Base-by-base conservation (phyloP, 2,797 vertebrate species). In the Pogoniulus pusillus region DNA sequence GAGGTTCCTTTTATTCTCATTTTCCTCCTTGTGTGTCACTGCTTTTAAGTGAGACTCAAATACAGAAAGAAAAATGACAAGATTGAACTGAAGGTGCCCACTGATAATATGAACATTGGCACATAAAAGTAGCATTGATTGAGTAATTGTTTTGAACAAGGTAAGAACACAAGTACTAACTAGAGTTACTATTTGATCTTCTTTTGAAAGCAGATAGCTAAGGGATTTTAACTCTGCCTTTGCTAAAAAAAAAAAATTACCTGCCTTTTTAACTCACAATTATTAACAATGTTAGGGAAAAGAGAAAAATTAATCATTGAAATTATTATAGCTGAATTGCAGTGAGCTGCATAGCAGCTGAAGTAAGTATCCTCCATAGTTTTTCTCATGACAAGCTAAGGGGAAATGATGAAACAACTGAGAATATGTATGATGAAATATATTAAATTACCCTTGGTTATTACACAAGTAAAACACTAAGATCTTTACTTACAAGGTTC, bases 271-370 rank as follows among this genome's bases (percentile, higher is more conserved):
- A 89, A 45, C 43, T 72, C 85, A 32, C 35, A 57, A 32, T 82
- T 79, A 66, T 51, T 80, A 76, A 87, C 22, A 89, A 19, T 24
- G 7, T 94, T 57, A 90, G 51, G 55, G 91, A 74, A 92, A 94
- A 90, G 27, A 74, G 35, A 64, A 90, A 55, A 89, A 87, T 91
- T 93, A 93, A 81, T 72, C 51, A 91, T 65, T 80, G 43, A 82
- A 35, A 13, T 83, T 76, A 58, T 70, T 89, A 34, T 83, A 39
- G 71, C 29, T 87, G 60, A 86, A 34, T 88, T 82, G 72, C 64
- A 91, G 16, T 64, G 45, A 74, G 24, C 58, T 95, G 85, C 53
- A 20, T 47, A 88, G 75, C 32, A 82, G 69, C 76, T 76, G 54
- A 74, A 84, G 10, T 54, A 76, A 72, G 47, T 90, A 77, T 68